Percentiles rank a stretch among this genome's conserved stretches.
Conservation (phyloP, 2,888 invertebrate species). For the Pseudococcus longispinus region DNA sequence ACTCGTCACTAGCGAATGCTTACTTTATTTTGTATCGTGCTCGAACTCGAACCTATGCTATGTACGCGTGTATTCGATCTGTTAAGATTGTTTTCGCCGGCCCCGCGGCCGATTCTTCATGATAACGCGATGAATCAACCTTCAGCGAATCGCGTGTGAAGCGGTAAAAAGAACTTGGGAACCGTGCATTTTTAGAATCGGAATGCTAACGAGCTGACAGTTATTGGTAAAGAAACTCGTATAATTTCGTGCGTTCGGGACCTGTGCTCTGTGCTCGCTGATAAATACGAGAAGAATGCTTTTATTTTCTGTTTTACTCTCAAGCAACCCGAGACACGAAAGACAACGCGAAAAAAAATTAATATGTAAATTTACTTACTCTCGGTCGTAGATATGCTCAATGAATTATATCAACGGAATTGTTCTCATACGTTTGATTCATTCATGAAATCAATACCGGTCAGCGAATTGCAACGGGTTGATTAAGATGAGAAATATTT, state of each 20-base stretch:
- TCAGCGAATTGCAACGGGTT: background rate
- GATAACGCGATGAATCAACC: slow-evolving; percentile 43
- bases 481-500: slow-evolving; percentile 37
- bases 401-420: background rate
- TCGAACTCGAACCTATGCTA: background rate
- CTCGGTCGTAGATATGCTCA: background rate
- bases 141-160: slow-evolving; percentile 37
- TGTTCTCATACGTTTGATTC: slow-evolving; percentile 33
- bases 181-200: slow-evolving; percentile 20
- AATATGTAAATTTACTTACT: slow-evolving; percentile 28
- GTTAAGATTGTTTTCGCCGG: slow-evolving; percentile 16
- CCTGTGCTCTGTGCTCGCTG: background rate
- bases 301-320: background rate
- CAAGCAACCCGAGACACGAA: background rate
- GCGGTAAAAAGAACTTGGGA: slow-evolving; percentile 5
- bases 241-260: slow-evolving; percentile 17
- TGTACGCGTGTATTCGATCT: slow-evolving; percentile 30
- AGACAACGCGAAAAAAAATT: background rate
- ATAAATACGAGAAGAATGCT: slow-evolving; percentile 40
- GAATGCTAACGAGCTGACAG: slow-evolving; percentile 41
- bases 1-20: slow-evolving; percentile 11
- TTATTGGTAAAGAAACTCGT: slow-evolving; percentile 33
- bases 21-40: slow-evolving; percentile 31
- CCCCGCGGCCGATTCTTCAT: background rate
- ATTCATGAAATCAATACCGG: slow-evolving; percentile 24